Percentiles rank a stretch among this genome's conserved stretches.
Conservation (phyloP, 2,113 vertebrate genomes). For the Syngnathus typhle region DNA sequence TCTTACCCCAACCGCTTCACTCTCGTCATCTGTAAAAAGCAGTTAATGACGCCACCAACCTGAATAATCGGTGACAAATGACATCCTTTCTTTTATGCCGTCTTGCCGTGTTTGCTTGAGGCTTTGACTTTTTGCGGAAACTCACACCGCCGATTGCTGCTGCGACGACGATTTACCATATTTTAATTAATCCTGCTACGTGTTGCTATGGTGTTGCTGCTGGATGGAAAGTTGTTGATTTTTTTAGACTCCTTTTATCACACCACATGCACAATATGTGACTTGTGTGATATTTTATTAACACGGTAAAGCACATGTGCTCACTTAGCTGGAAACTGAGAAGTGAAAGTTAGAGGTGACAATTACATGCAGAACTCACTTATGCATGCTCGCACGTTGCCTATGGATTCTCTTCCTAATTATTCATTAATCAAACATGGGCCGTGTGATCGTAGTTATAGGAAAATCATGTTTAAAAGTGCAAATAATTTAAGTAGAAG, state of each 20-base stretch:
- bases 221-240: background rate
- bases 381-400: background rate
- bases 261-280: background rate
- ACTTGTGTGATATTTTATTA: background rate
- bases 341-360: background rate
- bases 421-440: background rate
- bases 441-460: too few species aligned
- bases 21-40: too few species aligned
- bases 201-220: background rate
- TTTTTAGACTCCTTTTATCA: background rate
- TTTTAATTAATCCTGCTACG: background rate
- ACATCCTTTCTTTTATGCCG: too few species aligned
- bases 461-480: background rate
- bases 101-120: background rate
- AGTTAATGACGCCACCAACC: too few species aligned
- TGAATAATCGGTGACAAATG: too few species aligned
- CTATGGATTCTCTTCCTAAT: background rate
- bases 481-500: background rate
- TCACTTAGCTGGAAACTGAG: background rate
- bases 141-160: background rate
- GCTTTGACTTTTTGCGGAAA: background rate
- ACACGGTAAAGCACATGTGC: background rate
- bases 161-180: background rate
- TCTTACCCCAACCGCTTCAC: too few species aligned
- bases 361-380: background rate